A percentile compares a stretch with the other conserved stretches of the same genome.
phyloP scores from a whole-genome alignment of 1,140 invertebrate species.

The Phymorhynchus buccinoides region DNA sequence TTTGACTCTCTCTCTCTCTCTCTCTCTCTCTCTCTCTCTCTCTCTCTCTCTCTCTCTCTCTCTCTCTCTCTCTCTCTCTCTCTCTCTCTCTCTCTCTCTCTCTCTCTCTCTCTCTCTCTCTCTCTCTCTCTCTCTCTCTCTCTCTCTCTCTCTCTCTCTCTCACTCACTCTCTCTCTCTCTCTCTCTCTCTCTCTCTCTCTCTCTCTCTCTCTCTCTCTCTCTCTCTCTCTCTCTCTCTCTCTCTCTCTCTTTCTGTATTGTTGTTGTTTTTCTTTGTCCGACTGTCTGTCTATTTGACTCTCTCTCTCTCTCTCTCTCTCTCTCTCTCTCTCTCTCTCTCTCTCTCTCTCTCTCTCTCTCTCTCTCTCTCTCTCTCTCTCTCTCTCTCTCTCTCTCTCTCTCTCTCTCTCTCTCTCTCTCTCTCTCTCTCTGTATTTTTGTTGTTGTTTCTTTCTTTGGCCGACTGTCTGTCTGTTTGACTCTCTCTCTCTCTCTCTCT shows the following conservation, averaged over 20 bases:
- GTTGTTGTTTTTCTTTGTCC: too few species aligned
- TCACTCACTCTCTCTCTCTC: background rate
- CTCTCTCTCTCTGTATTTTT: too few species aligned
- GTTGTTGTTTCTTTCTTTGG: too few species aligned
- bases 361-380: background rate
- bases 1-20: background rate
- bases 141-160: background rate
- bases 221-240: too few species aligned
- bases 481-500: background rate
- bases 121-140: background rate
- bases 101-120: background rate
- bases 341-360: background rate
- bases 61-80: too few species aligned
- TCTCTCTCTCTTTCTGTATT: too few species aligned
- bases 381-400: background rate
- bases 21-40: background rate
- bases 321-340: background rate
- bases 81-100: background rate
- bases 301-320: background rate
- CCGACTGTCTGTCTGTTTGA: too few species aligned
- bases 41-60: background rate
- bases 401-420: too few species aligned
- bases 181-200: background rate
- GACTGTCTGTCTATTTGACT: too few species aligned
- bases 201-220: background rate